Conservation (phyloP, 2,797 vertebrate species). For the Helicolenus hilgendorfi region DNA sequence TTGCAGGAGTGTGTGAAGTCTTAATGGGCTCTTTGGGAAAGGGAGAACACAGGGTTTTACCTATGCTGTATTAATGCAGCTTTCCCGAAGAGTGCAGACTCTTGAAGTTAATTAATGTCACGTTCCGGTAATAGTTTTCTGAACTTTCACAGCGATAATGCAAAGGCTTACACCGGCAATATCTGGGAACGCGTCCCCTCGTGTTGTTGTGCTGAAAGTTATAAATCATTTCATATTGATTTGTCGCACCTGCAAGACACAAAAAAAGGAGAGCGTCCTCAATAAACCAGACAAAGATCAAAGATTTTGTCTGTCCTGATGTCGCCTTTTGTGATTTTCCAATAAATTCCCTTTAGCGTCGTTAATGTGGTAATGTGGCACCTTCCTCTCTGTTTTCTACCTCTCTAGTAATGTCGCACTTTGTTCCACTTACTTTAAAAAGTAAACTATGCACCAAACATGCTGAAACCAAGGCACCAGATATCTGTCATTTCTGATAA, state of each 20-base stretch:
- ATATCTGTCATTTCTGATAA: background rate
- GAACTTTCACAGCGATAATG: slow-evolving; percentile 32
- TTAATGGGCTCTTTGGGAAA: slow-evolving; percentile 56
- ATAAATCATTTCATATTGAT: slow-evolving; percentile 69
- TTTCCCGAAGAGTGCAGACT: slow-evolving; percentile 1
- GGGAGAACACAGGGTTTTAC: slow-evolving; percentile 26
- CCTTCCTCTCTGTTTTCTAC: background rate
- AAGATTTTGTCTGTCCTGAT: slow-evolving; percentile 46
- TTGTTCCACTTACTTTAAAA: background rate
- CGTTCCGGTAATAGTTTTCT: slow-evolving; percentile 26
- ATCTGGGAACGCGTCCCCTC: slow-evolving; percentile 12
- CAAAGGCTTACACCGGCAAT: background rate
- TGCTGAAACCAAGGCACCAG: background rate
- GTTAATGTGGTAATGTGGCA: background rate
- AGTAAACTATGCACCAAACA: background rate
- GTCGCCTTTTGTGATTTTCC: slow-evolving; percentile 25
- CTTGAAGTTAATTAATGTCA: slow-evolving; percentile 49
- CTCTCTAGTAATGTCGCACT: background rate
- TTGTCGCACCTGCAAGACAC: slow-evolving; percentile 11
- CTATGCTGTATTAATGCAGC: slow-evolving; percentile 11
- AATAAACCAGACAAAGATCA: slow-evolving; percentile 51
- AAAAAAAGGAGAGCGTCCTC: slow-evolving; percentile 20
- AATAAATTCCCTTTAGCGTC: background rate
- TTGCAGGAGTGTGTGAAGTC: slow-evolving; percentile 47
- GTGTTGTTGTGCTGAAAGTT: slow-evolving; percentile 25